These are phyloP conservation scores for Tachysurus vachellii DNA, from an alignment of 2,113 vertebrate genomes.

Conservation along the genomic window DNA sequence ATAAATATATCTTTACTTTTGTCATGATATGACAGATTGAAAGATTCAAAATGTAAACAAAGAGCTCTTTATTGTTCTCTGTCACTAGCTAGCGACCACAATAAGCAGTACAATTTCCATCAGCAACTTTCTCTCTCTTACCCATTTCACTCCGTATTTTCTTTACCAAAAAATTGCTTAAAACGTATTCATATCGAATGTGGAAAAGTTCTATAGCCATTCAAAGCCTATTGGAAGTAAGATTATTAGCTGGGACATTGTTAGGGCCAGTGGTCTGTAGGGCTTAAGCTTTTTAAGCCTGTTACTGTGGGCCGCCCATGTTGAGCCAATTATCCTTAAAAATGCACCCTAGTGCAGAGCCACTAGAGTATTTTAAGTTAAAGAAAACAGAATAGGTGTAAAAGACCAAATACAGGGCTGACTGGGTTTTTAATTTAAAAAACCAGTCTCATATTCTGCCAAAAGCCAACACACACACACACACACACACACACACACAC, in stretches of 20 bases:
- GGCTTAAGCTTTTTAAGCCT: not conserved
- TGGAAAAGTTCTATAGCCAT: not conserved
- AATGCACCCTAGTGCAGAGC: not conserved
- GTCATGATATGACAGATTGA: not conserved
- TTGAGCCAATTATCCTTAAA: conserved; percentile 19
- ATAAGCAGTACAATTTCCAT: no score
- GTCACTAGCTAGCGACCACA: no score
- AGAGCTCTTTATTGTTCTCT: not conserved
- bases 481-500: not conserved
- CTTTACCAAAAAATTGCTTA: not conserved
- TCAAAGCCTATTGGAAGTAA: not conserved
- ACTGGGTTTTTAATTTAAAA: conserved; percentile 6
- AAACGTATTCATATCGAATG: not conserved
- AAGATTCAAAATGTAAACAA: not conserved
- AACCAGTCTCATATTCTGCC: not conserved
- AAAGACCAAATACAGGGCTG: not conserved
- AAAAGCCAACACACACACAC: not conserved
- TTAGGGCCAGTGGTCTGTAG: not conserved
- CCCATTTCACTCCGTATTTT: not conserved
- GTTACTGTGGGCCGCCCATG: not conserved
- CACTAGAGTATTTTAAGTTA: not conserved
- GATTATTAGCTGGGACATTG: not conserved
- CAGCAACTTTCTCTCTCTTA: not conserved
- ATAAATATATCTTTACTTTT: not conserved
- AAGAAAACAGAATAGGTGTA: not conserved